Evolutionary conservation across 2,888 invertebrate genomes (phyloP).

Genomic region (Epirrhoe tristata): DNA sequence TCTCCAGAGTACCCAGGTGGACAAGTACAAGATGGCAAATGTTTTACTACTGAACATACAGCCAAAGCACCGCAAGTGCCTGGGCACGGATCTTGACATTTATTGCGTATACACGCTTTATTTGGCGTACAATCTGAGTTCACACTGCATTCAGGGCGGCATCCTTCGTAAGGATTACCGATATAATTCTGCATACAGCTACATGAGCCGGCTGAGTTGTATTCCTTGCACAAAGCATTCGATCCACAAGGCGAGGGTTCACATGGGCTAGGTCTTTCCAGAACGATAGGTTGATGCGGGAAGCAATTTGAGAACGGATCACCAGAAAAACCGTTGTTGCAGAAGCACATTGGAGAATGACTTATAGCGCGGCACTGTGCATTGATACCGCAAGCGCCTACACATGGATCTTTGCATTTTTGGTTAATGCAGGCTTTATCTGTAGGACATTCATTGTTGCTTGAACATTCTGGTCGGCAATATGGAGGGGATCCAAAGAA

Average conservation of each 20-base stretch:
- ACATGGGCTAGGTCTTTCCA: conserved; percentile 83
- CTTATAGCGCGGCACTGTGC: conserved; percentile 90
- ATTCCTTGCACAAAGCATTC: conserved; percentile 87
- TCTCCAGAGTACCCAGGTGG: conserved; percentile 89
- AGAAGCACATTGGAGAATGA: conserved; percentile 91
- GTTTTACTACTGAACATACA: conserved; percentile 89
- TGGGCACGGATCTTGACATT: conserved; percentile 92
- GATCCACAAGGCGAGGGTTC: conserved; percentile 87
- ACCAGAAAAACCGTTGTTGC: conserved; percentile 87
- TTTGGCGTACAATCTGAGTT: conserved; percentile 90
- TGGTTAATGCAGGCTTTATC: conserved; percentile 88
- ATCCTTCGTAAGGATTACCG: conserved; percentile 92
- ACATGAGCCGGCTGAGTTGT: conserved; percentile 87
- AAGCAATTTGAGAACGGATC: conserved; percentile 88
- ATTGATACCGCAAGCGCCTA: conserved; percentile 89
- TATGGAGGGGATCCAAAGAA: conserved; percentile 91
- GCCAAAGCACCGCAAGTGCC: conserved; percentile 91
- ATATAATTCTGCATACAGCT: conserved; percentile 89
- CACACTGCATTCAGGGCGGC: conserved; percentile 90
- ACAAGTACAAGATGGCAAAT: conserved; percentile 89
- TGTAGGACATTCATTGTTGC: conserved; percentile 88
- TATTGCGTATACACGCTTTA: conserved; percentile 89
- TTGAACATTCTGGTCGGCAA: conserved; percentile 90
- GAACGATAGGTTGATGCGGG: conserved; percentile 66
- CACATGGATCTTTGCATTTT: conserved; percentile 88